Evolutionary conservation across 2,888 invertebrate species (phyloP).

Genomic region (Hipparchia semele): DNA sequence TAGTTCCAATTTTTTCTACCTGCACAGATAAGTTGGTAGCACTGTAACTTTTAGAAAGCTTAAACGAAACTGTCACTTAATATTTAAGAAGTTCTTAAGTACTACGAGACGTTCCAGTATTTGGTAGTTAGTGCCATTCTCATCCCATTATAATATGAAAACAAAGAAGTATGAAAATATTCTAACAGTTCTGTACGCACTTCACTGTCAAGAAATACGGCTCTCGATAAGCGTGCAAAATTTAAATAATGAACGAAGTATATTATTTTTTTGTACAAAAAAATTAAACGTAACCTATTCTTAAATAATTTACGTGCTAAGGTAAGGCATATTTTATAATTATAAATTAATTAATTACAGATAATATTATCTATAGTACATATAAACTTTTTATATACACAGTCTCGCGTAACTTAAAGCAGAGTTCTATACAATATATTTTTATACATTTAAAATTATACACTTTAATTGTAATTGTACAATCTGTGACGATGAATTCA

Average conservation of each 20-base stretch:
- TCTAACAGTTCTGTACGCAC: background rate
- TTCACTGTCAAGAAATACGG: background rate
- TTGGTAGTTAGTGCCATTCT: background rate
- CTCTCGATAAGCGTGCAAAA: background rate
- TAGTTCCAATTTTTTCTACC: no score
- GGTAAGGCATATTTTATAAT: constrained; percentile 75
- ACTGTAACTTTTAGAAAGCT: no score
- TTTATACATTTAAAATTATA: constrained; percentile 38
- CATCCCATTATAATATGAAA: background rate
- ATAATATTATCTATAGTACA: constrained; percentile 60
- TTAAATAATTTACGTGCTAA: constrained; percentile 59
- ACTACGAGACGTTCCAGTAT: background rate
- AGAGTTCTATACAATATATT: constrained; percentile 62
- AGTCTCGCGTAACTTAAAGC: constrained; percentile 79
- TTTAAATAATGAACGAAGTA: constrained; percentile 31
- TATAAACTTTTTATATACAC: constrained; percentile 66
- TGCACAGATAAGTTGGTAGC: no score
- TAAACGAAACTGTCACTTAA: background rate
- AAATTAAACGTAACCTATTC: constrained; percentile 51
- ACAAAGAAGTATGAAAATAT: background rate
- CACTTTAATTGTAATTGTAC: constrained; percentile 25
- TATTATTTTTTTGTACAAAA: constrained; percentile 61
- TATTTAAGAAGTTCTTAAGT: background rate
- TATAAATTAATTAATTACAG: constrained; percentile 78
- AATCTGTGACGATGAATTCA: constrained; percentile 2